A percentile compares a stretch with the other conserved stretches of the same genome.
Conservation (phyloP, 2,113 vertebrate species). For the Scomber colias region DNA sequence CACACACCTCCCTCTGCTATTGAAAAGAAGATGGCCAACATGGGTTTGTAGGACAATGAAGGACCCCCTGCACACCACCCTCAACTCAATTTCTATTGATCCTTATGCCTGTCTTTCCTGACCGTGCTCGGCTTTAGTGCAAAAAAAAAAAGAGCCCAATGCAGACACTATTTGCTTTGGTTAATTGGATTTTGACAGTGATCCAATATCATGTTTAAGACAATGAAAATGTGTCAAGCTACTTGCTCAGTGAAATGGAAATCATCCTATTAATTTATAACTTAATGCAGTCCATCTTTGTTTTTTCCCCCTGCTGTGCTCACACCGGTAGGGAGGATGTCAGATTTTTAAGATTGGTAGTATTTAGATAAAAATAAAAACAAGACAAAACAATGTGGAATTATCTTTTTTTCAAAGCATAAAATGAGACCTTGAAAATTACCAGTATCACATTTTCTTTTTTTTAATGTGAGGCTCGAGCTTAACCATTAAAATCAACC, state of each 20-base stretch:
- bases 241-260: slow-evolving; percentile 58
- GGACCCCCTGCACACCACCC: slow-evolving; percentile 67
- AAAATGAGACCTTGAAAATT: slow-evolving; percentile 23
- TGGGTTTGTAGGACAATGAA: slow-evolving; percentile 79
- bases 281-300: slow-evolving; percentile 49
- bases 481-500: slow-evolving; percentile 42
- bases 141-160: slow-evolving; percentile 41
- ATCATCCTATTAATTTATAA: slow-evolving; percentile 70
- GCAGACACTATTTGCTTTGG: slow-evolving; percentile 69
- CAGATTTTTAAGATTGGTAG: slow-evolving; percentile 11
- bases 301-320: slow-evolving; percentile 21
- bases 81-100: slow-evolving; percentile 84
- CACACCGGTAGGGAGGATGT: background rate
- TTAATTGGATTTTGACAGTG: slow-evolving; percentile 78
- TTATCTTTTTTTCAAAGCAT: slow-evolving; percentile 1
- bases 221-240: slow-evolving; percentile 76
- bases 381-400: background rate
- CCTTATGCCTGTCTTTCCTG: slow-evolving; percentile 64
- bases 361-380: slow-evolving; percentile 1
- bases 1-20: slow-evolving; percentile 43
- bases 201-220: slow-evolving; percentile 74
- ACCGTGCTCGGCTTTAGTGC: slow-evolving; percentile 56
- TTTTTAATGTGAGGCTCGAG: slow-evolving; percentile 16
- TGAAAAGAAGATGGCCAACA: slow-evolving; percentile 75
- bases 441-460: slow-evolving; percentile 29